Percentiles rank a stretch among this genome's conserved stretches.
Conservation (phyloP, 2,113 vertebrate genomes). For the Chlamydotis undulata region DNA sequence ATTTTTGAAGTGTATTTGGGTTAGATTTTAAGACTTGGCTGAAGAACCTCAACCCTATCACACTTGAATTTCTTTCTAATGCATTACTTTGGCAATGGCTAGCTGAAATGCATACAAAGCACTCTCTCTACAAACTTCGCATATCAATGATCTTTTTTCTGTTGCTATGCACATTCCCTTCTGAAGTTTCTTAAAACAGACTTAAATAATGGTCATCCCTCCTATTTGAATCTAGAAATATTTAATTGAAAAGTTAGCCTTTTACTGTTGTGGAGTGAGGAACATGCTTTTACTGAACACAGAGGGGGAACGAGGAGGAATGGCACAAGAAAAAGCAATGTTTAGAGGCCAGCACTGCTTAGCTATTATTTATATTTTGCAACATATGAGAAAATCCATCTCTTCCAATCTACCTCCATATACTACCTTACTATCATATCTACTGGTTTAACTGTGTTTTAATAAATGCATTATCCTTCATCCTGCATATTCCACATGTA, state of each 20-base stretch:
- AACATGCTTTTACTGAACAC: background rate
- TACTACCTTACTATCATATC: background rate
- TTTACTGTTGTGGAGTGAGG: background rate
- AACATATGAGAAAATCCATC: background rate
- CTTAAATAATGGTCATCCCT: background rate
- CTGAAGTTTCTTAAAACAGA: background rate
- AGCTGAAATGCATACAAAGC: slow-evolving; percentile 27
- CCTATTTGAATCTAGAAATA: background rate
- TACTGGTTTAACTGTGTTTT: background rate
- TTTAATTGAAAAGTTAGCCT: background rate
- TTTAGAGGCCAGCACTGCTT: background rate
- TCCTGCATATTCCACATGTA: background rate
- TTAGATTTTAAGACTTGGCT: background rate
- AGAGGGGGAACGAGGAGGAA: background rate
- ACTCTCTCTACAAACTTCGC: background rate
- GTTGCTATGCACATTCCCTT: background rate
- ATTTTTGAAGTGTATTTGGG: background rate
- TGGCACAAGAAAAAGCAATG: background rate
- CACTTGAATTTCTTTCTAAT: background rate
- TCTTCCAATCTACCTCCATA: background rate
- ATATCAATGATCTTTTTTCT: slow-evolving; percentile 3
- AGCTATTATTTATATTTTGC: background rate
- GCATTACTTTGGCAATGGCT: background rate
- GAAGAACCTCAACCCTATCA: background rate
- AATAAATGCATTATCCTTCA: background rate